Conservation (phyloP, 2,888 invertebrate genomes). For the Tridacna gigas region DNA sequence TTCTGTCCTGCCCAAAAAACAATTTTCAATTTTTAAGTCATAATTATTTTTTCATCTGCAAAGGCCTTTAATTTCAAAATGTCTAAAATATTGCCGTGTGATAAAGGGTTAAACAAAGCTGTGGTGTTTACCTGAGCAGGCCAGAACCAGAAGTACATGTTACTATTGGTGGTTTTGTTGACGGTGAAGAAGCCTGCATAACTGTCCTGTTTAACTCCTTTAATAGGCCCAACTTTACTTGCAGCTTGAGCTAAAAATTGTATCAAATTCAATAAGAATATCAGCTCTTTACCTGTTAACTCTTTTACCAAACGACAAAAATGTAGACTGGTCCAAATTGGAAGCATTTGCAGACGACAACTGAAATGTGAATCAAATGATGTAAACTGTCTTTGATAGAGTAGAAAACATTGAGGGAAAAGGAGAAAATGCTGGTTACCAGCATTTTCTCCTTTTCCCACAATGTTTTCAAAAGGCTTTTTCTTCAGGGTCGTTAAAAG, state of each 20-base stretch:
- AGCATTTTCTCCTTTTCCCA: neutral
- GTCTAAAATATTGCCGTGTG: no score
- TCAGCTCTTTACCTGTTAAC: neutral
- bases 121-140: conserved; percentile 88
- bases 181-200: conserved; percentile 94
- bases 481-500: no score
- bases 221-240: conserved; percentile 79
- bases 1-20: no score
- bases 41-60: no score
- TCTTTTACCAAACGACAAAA: neutral
- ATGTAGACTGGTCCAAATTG: neutral
- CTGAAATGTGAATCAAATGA: neutral
- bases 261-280: neutral
- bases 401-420: neutral
- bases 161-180: conserved; percentile 90
- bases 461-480: no score
- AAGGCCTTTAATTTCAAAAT: no score
- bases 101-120: no score
- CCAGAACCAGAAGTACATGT: conserved; percentile 97
- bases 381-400: neutral
- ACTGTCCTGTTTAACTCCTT: conserved; percentile 87
- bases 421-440: conserved; percentile 2
- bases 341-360: no score
- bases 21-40: no score
- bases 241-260: conserved; percentile 85